Conservation (phyloP, 2,113 vertebrate species). For the Pluvialis apricaria region DNA sequence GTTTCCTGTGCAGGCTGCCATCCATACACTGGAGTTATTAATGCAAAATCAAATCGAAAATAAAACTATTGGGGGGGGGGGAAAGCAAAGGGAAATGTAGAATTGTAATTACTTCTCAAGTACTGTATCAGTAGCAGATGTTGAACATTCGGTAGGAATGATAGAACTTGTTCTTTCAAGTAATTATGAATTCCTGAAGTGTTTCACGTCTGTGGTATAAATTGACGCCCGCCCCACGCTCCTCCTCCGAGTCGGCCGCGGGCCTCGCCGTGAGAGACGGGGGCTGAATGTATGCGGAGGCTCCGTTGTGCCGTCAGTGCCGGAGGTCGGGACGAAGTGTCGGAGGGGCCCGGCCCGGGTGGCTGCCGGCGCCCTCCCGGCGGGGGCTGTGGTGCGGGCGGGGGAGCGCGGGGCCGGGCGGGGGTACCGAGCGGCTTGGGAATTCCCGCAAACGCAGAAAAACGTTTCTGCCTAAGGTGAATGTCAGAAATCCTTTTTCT, state of each 20-base stretch:
- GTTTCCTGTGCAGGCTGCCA: background rate
- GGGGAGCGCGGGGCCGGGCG: too few species aligned
- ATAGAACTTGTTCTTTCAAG: background rate
- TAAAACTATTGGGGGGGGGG: background rate
- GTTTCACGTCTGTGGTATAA: background rate
- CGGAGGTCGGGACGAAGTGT: background rate
- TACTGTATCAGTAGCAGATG: background rate
- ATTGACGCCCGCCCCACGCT: rapidly evolving
- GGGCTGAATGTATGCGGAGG: background rate
- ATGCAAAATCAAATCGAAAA: background rate
- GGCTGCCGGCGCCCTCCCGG: too few species aligned
- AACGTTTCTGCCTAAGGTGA: rapidly evolving
- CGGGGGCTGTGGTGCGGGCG: background rate
- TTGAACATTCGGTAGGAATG: background rate
- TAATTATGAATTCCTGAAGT: background rate
- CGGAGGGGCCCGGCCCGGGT: background rate
- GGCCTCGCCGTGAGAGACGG: too few species aligned
- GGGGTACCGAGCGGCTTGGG: background rate
- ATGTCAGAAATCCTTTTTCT: background rate
- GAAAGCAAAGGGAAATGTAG: background rate
- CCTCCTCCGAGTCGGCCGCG: background rate
- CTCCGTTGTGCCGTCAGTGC: too few species aligned
- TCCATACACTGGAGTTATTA: rapidly evolving
- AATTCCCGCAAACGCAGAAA: background rate
- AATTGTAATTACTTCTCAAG: background rate